Percentiles rank a stretch among this genome's conserved stretches.
Conservation (phyloP, 2,113 vertebrate species). For the Vireo altiloquus region DNA sequence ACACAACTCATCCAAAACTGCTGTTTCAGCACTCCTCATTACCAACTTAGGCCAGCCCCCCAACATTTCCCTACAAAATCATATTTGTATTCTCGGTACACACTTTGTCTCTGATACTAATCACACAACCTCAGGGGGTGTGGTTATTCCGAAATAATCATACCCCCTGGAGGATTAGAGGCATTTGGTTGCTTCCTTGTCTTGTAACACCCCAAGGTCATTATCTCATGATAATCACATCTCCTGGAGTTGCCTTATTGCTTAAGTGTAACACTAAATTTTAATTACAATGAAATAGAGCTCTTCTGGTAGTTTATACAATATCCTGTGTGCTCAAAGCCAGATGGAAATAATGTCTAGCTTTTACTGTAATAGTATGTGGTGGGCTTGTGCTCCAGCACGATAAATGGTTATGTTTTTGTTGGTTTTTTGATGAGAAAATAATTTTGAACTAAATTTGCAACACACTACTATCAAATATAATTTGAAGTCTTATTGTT, state of each 20-base stretch:
- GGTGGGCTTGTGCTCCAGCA: constrained; percentile 50
- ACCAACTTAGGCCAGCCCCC: constrained; percentile 45
- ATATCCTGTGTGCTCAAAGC: constrained; percentile 77
- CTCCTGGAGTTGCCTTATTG: constrained; percentile 78
- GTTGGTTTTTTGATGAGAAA: constrained; percentile 11
- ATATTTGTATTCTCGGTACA: constrained; percentile 62
- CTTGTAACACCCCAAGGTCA: constrained; percentile 78
- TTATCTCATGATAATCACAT: constrained; percentile 84
- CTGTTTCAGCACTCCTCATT: constrained; percentile 64
- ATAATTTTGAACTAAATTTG: constrained; percentile 16
- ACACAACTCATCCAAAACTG: constrained; percentile 61
- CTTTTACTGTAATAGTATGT: constrained; percentile 71
- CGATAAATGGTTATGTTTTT: constrained; percentile 59
- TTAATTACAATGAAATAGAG: constrained; percentile 84
- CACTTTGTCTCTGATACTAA: constrained; percentile 58
- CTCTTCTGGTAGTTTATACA: constrained; percentile 77
- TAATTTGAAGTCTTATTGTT: neutral
- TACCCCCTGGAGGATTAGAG: constrained; percentile 67
- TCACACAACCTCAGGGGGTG: constrained; percentile 58
- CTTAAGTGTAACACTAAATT: constrained; percentile 82
- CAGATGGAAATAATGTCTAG: constrained; percentile 77
- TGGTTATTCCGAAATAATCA: constrained; percentile 70
- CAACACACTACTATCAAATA: neutral
- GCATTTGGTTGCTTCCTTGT: constrained; percentile 76
- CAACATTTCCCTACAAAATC: constrained; percentile 55